Percentiles rank a stretch among this genome's conserved stretches.
These are phyloP conservation scores for Potamilus streckersoni DNA, from an alignment of 1,140 invertebrate species.

Conservation along the genomic window DNA sequence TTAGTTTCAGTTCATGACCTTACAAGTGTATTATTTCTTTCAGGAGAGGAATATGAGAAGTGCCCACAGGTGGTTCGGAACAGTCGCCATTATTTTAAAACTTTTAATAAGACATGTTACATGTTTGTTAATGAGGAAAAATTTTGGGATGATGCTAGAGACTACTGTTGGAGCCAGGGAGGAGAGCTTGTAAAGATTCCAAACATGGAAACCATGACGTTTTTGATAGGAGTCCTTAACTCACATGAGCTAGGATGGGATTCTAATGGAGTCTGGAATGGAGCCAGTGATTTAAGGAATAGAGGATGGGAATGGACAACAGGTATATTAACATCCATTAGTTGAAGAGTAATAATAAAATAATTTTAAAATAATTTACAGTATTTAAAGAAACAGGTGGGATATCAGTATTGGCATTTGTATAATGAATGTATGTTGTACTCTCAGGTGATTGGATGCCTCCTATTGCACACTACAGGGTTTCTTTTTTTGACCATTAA, in stretches of 20 bases:
- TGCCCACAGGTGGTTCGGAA: slow-evolving; percentile 16
- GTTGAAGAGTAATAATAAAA: no score
- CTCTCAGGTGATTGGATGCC: no score
- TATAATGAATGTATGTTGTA: no score
- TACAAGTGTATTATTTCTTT: not conserved
- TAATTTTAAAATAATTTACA: no score
- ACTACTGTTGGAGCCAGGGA: slow-evolving; percentile 44
- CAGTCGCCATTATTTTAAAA: slow-evolving; percentile 15
- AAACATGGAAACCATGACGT: slow-evolving; percentile 43
- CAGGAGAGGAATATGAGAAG: slow-evolving; percentile 1
- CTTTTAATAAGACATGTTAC: slow-evolving; percentile 40
- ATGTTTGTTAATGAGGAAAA: slow-evolving; percentile 48
- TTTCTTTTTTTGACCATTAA: no score
- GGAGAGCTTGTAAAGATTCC: slow-evolving; percentile 44
- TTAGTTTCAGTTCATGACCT: not conserved
- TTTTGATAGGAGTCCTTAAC: slow-evolving; percentile 43
- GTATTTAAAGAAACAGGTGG: no score
- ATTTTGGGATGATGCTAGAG: slow-evolving; percentile 45
- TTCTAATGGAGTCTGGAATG: slow-evolving; percentile 53
- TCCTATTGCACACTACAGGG: no score
- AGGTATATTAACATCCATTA: slow-evolving; percentile 23
- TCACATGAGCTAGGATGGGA: slow-evolving; percentile 41
- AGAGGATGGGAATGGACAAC: slow-evolving; percentile 49
- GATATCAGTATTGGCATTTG: no score
- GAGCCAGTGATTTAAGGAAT: slow-evolving; percentile 33